A percentile compares a stretch with the other conserved stretches of the same genome.
phyloP scores from a whole-genome alignment of 2,797 vertebrate species.

The Notolabrus celidotus region DNA sequence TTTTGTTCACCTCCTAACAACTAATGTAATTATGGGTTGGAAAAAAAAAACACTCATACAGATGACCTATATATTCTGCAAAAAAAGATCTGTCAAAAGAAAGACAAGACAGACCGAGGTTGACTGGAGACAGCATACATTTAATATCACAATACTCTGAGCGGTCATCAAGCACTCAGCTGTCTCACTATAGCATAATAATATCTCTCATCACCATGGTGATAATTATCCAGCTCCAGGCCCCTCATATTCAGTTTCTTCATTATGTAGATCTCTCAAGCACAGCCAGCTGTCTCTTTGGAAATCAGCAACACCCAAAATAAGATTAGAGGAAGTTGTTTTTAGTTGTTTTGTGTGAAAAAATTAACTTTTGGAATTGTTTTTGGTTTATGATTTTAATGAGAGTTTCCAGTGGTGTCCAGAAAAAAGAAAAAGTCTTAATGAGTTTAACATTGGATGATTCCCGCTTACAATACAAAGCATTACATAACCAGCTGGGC shows the following conservation, averaged over 20 bases:
- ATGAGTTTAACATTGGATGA: background rate
- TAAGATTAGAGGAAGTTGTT: background rate
- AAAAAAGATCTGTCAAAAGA: background rate
- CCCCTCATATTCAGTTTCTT: constrained; percentile 12
- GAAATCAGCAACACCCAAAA: background rate
- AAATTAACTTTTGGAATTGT: too few species aligned
- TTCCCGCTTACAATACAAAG: background rate
- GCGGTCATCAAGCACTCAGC: background rate
- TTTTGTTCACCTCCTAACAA: too few species aligned
- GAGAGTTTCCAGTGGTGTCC: background rate
- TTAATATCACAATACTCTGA: background rate
- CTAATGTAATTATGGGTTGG: too few species aligned
- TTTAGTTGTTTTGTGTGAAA: too few species aligned
- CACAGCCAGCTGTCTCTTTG: background rate
- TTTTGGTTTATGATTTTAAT: background rate
- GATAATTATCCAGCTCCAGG: constrained; percentile 25
- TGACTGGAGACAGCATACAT: background rate
- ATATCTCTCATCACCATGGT: background rate
- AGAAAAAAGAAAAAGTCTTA: background rate
- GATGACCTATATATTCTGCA: too few species aligned
- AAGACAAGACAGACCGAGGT: background rate
- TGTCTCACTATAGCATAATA: constrained; percentile 18
- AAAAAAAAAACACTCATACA: too few species aligned
- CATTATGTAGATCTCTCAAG: constrained; percentile 37
- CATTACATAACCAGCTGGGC: background rate